These are phyloP conservation scores for western clawed frog (Xenopus tropicalis) DNA, from an alignment of 2,113 vertebrate genomes.

Conservation along the genomic window DNA sequence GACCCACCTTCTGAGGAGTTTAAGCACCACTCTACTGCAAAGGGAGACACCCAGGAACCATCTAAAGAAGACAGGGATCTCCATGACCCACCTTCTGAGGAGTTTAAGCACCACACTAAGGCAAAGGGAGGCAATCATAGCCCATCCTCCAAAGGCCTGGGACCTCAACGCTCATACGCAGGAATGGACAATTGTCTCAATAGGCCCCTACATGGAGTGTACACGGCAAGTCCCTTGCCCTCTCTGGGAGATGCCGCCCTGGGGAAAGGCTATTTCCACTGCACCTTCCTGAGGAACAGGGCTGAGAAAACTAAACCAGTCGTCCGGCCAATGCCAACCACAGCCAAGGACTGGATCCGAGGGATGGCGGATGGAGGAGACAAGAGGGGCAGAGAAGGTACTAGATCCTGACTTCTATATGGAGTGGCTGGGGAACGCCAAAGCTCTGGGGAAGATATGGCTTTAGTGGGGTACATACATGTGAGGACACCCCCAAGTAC, in stretches of 20 bases:
- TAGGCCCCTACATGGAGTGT: too few species aligned
- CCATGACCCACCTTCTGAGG: neutral
- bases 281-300: slow-evolving; percentile 38
- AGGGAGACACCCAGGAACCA: neutral
- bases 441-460: too few species aligned
- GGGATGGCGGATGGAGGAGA: neutral
- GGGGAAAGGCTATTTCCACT: slow-evolving; percentile 52
- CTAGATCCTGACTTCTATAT: neutral
- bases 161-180: slow-evolving; percentile 63
- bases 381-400: slow-evolving; percentile 9
- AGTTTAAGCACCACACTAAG: slow-evolving; percentile 16
- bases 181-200: slow-evolving; percentile 19
- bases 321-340: accelerated
- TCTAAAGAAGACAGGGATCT: neutral
- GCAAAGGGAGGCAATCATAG: slow-evolving; percentile 56
- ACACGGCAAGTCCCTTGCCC: slow-evolving; percentile 46
- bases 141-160: slow-evolving; percentile 65
- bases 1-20: too few species aligned
- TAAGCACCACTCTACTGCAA: too few species aligned
- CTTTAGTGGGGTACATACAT: too few species aligned
- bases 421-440: too few species aligned
- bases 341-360: neutral
- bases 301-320: accelerated
- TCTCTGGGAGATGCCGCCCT: slow-evolving; percentile 46
- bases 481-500: too few species aligned